phyloP scores from a whole-genome alignment of 1,140 invertebrate species.

The Drosophila kohkoa region DNA sequence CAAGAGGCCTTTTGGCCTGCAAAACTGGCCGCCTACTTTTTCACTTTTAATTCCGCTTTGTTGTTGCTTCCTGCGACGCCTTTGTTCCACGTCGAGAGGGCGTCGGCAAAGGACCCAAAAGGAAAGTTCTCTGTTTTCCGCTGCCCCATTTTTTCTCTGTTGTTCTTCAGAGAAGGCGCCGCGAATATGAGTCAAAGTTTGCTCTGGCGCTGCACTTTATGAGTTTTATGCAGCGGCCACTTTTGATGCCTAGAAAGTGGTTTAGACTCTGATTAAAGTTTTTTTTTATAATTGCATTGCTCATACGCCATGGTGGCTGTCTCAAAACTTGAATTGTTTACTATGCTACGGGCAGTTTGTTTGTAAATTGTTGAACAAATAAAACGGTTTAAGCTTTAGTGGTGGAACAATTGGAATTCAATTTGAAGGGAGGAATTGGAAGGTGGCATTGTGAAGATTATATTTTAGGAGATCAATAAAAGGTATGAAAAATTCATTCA shows the following conservation, averaged over 20 bases:
- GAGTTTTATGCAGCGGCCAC: conserved; percentile 20
- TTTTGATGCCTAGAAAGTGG: conserved; percentile 28
- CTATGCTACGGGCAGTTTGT: neutral
- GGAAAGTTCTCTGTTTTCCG: conserved; percentile 38
- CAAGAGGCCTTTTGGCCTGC: conserved; percentile 24
- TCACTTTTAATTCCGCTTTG: conserved; percentile 52
- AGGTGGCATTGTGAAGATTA: too few relatives aligned
- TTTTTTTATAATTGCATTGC: conserved; percentile 35
- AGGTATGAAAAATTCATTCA: too few relatives aligned
- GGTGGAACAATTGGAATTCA: too few relatives aligned
- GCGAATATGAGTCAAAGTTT: neutral
- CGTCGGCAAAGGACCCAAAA: conserved; percentile 28
- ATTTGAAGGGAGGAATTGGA: too few relatives aligned
- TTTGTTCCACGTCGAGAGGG: conserved; percentile 15
- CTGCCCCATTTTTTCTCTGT: conserved; percentile 36
- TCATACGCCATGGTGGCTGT: neutral
- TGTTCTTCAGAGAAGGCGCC: too few relatives aligned
- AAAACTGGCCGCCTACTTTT: conserved; percentile 52
- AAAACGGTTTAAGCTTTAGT: too few relatives aligned
- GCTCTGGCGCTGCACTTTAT: conserved; percentile 10
- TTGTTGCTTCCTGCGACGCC: neutral
- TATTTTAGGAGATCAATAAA: too few relatives aligned
- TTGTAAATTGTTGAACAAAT: too few relatives aligned
- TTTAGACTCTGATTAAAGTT: conserved; percentile 37
- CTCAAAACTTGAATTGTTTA: neutral